Conservation (phyloP, 1,140 invertebrate species). For the Cataglyphis hispanica region DNA sequence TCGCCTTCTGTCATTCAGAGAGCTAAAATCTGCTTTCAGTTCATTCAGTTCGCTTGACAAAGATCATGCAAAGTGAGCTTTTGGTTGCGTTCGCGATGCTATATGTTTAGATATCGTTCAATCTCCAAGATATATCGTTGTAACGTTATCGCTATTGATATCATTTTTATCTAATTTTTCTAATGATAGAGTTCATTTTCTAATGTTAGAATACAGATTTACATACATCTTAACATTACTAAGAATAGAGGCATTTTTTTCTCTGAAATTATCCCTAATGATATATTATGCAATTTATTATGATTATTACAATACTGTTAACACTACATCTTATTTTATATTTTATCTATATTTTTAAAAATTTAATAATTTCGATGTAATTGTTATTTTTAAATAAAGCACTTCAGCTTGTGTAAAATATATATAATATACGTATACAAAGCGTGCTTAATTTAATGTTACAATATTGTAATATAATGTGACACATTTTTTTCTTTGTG, state of each 20-base stretch:
- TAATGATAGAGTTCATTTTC: background rate
- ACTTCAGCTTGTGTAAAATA: background rate
- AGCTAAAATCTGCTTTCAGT: slow-evolving; percentile 69
- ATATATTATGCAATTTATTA: slow-evolving; percentile 11
- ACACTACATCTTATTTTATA: slow-evolving; percentile 18
- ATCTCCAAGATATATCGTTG: background rate
- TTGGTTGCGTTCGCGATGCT: background rate
- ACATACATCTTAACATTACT: background rate
- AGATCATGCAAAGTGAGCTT: slow-evolving; percentile 73
- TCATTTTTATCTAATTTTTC: background rate
- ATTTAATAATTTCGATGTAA: background rate
- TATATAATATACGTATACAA: background rate
- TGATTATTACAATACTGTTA: background rate
- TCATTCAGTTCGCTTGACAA: slow-evolving; percentile 75
- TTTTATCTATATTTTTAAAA: background rate
- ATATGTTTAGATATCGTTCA: slow-evolving; percentile 16
- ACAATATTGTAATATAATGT: background rate
- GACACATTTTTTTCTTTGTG: slow-evolving; percentile 53
- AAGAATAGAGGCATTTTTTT: background rate
- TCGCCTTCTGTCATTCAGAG: slow-evolving; percentile 83
- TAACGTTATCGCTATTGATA: background rate
- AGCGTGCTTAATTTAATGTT: background rate
- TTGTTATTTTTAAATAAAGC: background rate
- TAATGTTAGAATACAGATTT: too few relatives aligned
- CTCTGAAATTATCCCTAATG: background rate